phyloP scores from a whole-genome alignment of 2,113 vertebrate genomes.

The Rhabdomys dilectus region DNA sequence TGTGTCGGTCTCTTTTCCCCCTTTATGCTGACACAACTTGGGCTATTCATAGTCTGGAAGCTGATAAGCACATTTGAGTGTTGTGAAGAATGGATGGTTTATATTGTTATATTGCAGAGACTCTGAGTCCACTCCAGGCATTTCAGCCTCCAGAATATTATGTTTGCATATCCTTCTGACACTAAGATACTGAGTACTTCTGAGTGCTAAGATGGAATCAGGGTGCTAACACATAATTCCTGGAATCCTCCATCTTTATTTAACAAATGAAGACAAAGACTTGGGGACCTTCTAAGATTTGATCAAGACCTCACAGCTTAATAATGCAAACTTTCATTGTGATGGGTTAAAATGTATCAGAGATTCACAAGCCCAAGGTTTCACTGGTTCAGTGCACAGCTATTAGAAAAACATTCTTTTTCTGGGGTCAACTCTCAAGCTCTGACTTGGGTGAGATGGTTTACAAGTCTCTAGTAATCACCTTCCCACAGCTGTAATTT shows the following conservation, averaged over 20 bases:
- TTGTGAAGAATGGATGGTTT: not conserved
- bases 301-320: not conserved
- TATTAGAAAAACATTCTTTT: not conserved
- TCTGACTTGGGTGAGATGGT: not conserved
- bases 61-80: not conserved
- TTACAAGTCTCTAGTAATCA: not conserved
- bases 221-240: not conserved
- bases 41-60: conserved; percentile 34
- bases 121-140: not conserved
- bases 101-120: not conserved
- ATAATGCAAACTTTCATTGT: not conserved
- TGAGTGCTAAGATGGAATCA: not conserved
- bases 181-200: not conserved
- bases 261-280: not conserved
- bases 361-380: not conserved
- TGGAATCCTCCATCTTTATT: not conserved
- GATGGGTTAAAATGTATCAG: rapidly evolving
- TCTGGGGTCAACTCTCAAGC: not conserved
- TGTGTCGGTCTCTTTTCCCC: not conserved
- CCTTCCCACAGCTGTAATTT: too few species aligned
- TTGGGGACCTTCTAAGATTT: not conserved
- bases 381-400: rapidly evolving
- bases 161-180: not conserved
- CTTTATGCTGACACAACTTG: not conserved
- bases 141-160: not conserved